phyloP scores from a whole-genome alignment of 2,113 vertebrate species.

The Podarcis raffonei region DNA sequence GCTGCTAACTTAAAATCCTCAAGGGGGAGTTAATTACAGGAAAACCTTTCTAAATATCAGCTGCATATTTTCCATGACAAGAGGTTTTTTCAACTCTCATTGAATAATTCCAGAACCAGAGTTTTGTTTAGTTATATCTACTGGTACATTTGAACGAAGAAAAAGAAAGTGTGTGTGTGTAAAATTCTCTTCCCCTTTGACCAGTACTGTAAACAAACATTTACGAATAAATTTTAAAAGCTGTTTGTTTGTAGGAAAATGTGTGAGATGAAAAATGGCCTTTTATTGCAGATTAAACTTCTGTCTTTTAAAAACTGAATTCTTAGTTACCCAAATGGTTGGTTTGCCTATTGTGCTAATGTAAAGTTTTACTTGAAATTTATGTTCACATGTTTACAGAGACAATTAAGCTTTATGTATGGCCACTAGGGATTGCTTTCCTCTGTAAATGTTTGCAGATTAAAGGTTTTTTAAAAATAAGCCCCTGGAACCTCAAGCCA shows the following conservation, averaged over 20 bases:
- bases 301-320: constrained; percentile 7
- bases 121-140: constrained; percentile 69
- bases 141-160: constrained; percentile 66
- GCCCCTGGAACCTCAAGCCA: constrained; percentile 72
- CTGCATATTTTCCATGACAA: constrained; percentile 95
- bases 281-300: constrained; percentile 29
- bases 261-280: constrained; percentile 16
- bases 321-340: constrained; percentile 35
- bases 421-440: constrained; percentile 69
- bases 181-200: constrained; percentile 21
- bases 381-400: constrained; percentile 66
- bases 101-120: constrained; percentile 81
- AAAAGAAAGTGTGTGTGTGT: not conserved
- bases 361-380: constrained; percentile 51
- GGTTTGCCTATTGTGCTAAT: constrained; percentile 45
- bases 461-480: constrained; percentile 76
- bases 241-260: constrained; percentile 23
- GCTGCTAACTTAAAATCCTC: constrained; percentile 99
- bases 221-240: constrained; percentile 40
- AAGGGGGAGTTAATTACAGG: constrained; percentile 99
- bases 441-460: constrained; percentile 88
- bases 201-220: constrained; percentile 2
- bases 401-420: constrained; percentile 69
- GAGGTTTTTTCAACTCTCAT: constrained; percentile 85
- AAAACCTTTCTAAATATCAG: constrained; percentile 99